phyloP scores from a whole-genome alignment of 2,888 invertebrate species.

The Diarsia rubi region DNA sequence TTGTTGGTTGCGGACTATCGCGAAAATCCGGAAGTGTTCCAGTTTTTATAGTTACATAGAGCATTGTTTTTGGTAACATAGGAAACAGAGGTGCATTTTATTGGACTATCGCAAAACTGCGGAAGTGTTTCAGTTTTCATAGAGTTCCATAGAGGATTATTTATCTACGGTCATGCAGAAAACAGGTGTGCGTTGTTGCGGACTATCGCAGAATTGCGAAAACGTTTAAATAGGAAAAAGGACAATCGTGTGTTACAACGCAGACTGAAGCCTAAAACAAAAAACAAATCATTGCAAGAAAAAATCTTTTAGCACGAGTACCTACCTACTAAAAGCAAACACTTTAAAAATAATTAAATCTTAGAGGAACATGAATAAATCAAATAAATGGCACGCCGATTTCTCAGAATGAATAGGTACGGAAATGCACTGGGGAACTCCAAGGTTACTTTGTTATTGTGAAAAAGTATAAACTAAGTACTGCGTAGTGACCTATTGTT shows the following conservation, averaged over 20 bases:
- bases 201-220: background rate
- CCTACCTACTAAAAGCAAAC: slow-evolving; percentile 26
- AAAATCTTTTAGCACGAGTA: slow-evolving; percentile 3
- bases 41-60: background rate
- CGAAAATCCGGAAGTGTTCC: no score
- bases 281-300: slow-evolving; percentile 4
- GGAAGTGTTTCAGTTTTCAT: no score
- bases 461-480: slow-evolving; percentile 38
- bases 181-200: background rate
- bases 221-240: background rate
- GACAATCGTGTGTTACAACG: background rate
- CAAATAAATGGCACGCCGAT: slow-evolving; percentile 8
- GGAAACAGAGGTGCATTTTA: no score
- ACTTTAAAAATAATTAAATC: slow-evolving; percentile 31
- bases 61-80: background rate
- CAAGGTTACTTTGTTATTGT: slow-evolving; percentile 45
- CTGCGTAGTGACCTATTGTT: slow-evolving; percentile 19
- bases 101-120: no score
- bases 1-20: no score
- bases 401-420: slow-evolving; percentile 27
- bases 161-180: no score
- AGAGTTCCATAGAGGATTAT: no score
- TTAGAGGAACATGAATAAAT: background rate
- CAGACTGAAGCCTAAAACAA: slow-evolving; percentile 9
- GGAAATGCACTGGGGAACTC: slow-evolving; percentile 49